phyloP scores from a whole-genome alignment of 2,797 vertebrate species.

The Decapterus maruadsi region DNA sequence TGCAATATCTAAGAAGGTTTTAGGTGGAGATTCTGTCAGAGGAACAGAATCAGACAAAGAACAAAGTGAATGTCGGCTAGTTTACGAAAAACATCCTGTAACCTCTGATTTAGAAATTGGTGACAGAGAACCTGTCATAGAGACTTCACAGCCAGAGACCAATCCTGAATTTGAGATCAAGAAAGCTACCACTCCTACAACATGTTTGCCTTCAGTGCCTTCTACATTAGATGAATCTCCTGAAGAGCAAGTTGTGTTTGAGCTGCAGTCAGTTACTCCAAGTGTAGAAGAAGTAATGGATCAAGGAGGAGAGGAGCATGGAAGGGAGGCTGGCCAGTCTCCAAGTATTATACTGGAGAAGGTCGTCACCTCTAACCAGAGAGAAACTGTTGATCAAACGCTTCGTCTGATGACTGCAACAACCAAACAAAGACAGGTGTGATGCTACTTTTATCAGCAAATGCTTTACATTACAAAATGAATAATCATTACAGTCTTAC shows the following conservation, averaged over 20 bases:
- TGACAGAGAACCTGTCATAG: slow-evolving; percentile 25
- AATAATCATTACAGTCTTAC: neutral
- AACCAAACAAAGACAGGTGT: slow-evolving; percentile 66
- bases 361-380: slow-evolving; percentile 69
- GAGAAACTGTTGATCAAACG: slow-evolving; percentile 40
- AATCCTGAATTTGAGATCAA: slow-evolving; percentile 15
- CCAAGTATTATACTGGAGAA: slow-evolving; percentile 81
- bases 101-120: slow-evolving; percentile 61
- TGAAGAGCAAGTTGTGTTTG: slow-evolving; percentile 67
- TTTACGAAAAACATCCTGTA: slow-evolving; percentile 73
- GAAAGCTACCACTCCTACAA: slow-evolving; percentile 1
- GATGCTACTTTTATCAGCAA: neutral
- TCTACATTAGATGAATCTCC: slow-evolving; percentile 58
- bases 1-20: slow-evolving; percentile 47
- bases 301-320: slow-evolving; percentile 49
- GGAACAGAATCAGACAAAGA: slow-evolving; percentile 57
- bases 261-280: slow-evolving; percentile 71
- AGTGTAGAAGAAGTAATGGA: slow-evolving; percentile 61
- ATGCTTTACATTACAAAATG: neutral
- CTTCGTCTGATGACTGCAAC: neutral
- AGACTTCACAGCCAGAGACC: slow-evolving; percentile 24
- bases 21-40: slow-evolving; percentile 16
- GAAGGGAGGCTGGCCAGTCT: slow-evolving; percentile 65
- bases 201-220: slow-evolving; percentile 25
- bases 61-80: slow-evolving; percentile 76